Evolutionary conservation across 2,888 invertebrate genomes (phyloP).

Genomic region (Frankliniella fusca): DNA sequence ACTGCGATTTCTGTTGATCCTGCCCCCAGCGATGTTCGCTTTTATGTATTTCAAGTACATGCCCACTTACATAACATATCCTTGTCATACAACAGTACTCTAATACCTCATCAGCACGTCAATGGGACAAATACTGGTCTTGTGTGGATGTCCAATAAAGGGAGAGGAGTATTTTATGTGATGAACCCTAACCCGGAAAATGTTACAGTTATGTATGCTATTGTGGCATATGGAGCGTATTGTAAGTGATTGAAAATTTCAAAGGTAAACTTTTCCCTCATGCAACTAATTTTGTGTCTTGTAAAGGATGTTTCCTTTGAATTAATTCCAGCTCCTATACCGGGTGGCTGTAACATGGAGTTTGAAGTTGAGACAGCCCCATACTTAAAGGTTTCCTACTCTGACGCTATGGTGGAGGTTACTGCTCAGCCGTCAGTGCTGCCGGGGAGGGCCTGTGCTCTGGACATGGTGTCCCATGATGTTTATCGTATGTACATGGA

Average conservation of each 20-base stretch:
- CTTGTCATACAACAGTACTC: slow-evolving; percentile 50
- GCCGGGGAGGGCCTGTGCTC: slow-evolving; percentile 11
- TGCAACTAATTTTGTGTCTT: slow-evolving; percentile 31
- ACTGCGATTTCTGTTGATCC: slow-evolving; percentile 47
- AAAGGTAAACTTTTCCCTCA: slow-evolving; percentile 36
- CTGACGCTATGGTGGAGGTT: slow-evolving; percentile 51
- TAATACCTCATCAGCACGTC: slow-evolving; percentile 46
- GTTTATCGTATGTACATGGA: slow-evolving; percentile 62
- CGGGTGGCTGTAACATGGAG: slow-evolving; percentile 75
- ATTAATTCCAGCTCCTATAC: slow-evolving; percentile 60
- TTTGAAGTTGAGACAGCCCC: slow-evolving; percentile 49
- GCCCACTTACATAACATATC: slow-evolving; percentile 56
- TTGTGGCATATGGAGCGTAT: slow-evolving; percentile 51
- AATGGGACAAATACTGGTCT: slow-evolving; percentile 62
- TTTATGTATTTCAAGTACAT: slow-evolving; percentile 63
- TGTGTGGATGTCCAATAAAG: slow-evolving; percentile 41
- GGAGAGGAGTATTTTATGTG: background rate
- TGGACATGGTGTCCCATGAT: slow-evolving; percentile 44
- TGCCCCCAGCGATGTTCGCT: slow-evolving; percentile 51
- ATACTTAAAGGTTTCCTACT: slow-evolving; percentile 49
- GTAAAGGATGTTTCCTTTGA: slow-evolving; percentile 29
- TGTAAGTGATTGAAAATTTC: slow-evolving; percentile 48
- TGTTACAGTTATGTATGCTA: slow-evolving; percentile 49
- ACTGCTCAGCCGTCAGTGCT: slow-evolving; percentile 43
- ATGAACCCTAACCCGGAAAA: slow-evolving; percentile 47